Evolutionary conservation across 2,797 vertebrate genomes (phyloP).

Genomic region (Lindbergichthys nudifrons): DNA sequence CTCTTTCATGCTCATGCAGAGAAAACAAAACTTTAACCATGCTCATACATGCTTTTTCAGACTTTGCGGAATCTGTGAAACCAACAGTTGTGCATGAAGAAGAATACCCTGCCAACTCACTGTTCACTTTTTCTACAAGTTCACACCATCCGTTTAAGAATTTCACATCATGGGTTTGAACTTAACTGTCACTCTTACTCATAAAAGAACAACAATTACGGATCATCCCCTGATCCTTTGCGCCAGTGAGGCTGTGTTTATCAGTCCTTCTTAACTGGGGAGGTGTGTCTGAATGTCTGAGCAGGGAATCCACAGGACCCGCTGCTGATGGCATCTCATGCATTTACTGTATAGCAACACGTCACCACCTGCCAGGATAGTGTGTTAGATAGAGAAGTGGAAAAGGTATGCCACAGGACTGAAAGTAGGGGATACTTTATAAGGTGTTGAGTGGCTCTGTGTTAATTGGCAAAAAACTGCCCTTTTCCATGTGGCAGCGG

Average conservation of each 20-base stretch:
- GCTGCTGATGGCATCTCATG: slow-evolving; percentile 44
- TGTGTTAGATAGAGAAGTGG: slow-evolving; percentile 10
- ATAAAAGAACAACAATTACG: neutral
- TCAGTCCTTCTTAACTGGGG: slow-evolving; percentile 26
- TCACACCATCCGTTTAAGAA: neutral
- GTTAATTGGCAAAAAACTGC: slow-evolving; percentile 51
- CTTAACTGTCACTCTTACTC: slow-evolving; percentile 11
- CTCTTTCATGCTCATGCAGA: slow-evolving; percentile 4
- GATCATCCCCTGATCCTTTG: slow-evolving; percentile 20
- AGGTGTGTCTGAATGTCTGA: slow-evolving; percentile 33
- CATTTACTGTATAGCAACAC: slow-evolving; percentile 47
- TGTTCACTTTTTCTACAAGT: slow-evolving; percentile 2
- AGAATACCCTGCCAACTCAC: neutral
- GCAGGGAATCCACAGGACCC: slow-evolving; percentile 31
- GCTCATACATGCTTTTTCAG: slow-evolving; percentile 36
- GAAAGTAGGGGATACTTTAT: slow-evolving; percentile 19
- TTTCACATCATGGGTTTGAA: slow-evolving; percentile 14
- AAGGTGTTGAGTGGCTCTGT: slow-evolving; percentile 41
- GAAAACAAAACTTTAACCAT: slow-evolving; percentile 38
- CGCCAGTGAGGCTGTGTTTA: slow-evolving; percentile 10
- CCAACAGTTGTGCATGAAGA: slow-evolving; percentile 21
- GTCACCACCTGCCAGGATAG: slow-evolving; percentile 47
- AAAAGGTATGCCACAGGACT: slow-evolving; percentile 29
- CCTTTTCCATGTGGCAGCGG: slow-evolving; percentile 50
- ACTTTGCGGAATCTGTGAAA: slow-evolving; percentile 12